Percentiles rank a stretch among this genome's conserved stretches.
Evolutionary conservation across 2,797 vertebrate species (phyloP).

Genomic region (Gallinago solitaria): DNA sequence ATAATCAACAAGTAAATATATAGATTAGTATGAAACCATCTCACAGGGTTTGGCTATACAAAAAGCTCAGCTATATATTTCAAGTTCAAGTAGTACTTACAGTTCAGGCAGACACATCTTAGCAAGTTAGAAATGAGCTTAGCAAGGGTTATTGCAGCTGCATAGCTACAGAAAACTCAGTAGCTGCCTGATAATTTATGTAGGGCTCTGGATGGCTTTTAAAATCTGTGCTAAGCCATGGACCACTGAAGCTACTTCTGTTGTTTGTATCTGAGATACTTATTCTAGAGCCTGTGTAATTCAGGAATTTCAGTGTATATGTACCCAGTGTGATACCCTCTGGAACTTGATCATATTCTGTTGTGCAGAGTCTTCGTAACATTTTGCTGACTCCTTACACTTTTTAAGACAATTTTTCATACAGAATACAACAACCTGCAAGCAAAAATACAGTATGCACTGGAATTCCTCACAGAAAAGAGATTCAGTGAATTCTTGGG

Average conservation of each 20-base stretch:
- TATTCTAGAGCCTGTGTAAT: neutral
- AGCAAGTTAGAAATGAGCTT: neutral
- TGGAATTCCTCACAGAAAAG: neutral
- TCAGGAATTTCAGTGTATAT: neutral
- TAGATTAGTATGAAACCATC: neutral
- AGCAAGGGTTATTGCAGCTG: neutral
- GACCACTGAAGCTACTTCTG: neutral
- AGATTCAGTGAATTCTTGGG: neutral
- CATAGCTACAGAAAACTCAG: neutral
- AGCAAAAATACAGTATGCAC: neutral
- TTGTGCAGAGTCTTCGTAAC: neutral
- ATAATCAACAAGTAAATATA: neutral
- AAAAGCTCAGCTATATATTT: neutral
- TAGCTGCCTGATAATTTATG: neutral
- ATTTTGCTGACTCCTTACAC: neutral
- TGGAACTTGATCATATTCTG: neutral
- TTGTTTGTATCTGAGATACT: neutral
- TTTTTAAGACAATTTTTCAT: conserved; percentile 23
- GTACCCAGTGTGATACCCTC: neutral
- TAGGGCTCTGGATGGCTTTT: neutral
- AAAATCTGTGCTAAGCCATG: neutral
- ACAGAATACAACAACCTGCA: neutral
- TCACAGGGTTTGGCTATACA: neutral
- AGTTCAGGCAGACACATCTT: neutral
- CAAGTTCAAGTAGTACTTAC: neutral